Percentiles rank a stretch among this genome's conserved stretches.
phyloP scores from a whole-genome alignment of 1,140 invertebrate species.

The Diabrotica virgifera region DNA sequence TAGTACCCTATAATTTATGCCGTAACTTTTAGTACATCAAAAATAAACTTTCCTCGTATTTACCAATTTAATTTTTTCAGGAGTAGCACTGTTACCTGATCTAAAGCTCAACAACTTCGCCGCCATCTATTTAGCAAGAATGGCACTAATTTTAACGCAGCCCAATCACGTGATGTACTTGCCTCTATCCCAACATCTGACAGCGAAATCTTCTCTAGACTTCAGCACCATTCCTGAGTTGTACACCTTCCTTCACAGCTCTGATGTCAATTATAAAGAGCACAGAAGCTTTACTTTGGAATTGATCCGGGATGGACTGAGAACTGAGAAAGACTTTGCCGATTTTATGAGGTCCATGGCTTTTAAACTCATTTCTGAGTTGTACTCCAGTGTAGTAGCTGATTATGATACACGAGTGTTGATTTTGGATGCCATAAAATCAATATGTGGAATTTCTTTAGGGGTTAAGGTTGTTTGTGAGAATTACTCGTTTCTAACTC shows the following conservation, averaged over 20 bases:
- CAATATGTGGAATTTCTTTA: constrained; percentile 57
- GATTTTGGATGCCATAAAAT: constrained; percentile 60
- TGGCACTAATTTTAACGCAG: constrained; percentile 61
- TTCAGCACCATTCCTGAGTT: constrained; percentile 74
- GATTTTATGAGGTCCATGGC: constrained; percentile 52
- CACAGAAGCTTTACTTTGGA: constrained; percentile 68
- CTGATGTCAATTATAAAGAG: constrained; percentile 57
- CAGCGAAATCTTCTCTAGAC: constrained; percentile 66
- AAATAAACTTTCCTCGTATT: no score
- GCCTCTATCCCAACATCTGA: constrained; percentile 65
- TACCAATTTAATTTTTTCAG: constrained; percentile 13
- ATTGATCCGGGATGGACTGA: constrained; percentile 62
- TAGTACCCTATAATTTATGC: no score
- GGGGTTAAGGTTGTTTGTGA: constrained; percentile 59
- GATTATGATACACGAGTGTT: constrained; percentile 56
- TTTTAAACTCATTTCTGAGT: constrained; percentile 57
- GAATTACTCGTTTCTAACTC: constrained; percentile 61
- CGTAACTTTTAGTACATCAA: no score
- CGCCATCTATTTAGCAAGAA: constrained; percentile 66
- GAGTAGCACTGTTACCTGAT: constrained; percentile 44
- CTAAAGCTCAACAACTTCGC: constrained; percentile 63
- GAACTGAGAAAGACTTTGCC: constrained; percentile 52
- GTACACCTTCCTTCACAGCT: constrained; percentile 68
- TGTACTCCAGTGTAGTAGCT: constrained; percentile 50
- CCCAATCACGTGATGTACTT: constrained; percentile 67